A percentile compares a stretch with the other conserved stretches of the same genome.
These are phyloP conservation scores for Ariopsis seemanni DNA, from an alignment of 2,113 vertebrate genomes.

Conservation along the genomic window DNA sequence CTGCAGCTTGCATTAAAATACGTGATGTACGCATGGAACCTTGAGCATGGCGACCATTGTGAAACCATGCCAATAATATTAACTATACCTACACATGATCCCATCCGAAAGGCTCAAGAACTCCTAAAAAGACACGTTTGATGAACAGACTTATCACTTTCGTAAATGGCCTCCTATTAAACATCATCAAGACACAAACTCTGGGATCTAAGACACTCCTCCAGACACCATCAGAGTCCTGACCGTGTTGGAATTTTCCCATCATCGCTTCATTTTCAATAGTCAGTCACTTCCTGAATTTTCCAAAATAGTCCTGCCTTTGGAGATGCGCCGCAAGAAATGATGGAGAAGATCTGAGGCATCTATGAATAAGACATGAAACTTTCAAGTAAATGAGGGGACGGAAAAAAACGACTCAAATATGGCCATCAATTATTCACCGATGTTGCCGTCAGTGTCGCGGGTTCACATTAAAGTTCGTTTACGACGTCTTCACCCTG, in stretches of 20 bases:
- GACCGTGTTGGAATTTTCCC: not conserved
- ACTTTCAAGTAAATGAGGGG: slow-evolving; percentile 25
- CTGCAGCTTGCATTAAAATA: not conserved
- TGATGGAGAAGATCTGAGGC: slow-evolving; percentile 35
- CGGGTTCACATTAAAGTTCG: slow-evolving; percentile 30
- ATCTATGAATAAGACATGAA: slow-evolving; percentile 47
- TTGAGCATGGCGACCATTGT: not conserved
- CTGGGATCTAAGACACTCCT: not conserved
- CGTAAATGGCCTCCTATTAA: not conserved
- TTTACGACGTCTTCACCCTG: slow-evolving; percentile 37
- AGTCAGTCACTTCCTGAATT: slow-evolving; percentile 21
- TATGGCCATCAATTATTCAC: slow-evolving; percentile 53
- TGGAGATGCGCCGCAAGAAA: slow-evolving; percentile 16
- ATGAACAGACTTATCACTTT: not conserved
- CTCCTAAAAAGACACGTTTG: too few species aligned
- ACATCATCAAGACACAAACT: not conserved
- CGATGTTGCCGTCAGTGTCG: slow-evolving; percentile 12
- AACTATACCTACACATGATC: too few species aligned
- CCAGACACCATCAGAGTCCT: not conserved
- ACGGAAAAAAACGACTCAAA: slow-evolving; percentile 48
- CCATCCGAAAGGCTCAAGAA: not conserved
- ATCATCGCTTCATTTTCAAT: not conserved
- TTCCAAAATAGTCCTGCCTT: slow-evolving; percentile 4
- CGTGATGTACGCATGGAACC: not conserved
- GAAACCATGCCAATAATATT: not conserved